These are phyloP conservation scores for Zaprionus lineosus DNA, from an alignment of 2,888 invertebrate genomes.

Conservation along the genomic window DNA sequence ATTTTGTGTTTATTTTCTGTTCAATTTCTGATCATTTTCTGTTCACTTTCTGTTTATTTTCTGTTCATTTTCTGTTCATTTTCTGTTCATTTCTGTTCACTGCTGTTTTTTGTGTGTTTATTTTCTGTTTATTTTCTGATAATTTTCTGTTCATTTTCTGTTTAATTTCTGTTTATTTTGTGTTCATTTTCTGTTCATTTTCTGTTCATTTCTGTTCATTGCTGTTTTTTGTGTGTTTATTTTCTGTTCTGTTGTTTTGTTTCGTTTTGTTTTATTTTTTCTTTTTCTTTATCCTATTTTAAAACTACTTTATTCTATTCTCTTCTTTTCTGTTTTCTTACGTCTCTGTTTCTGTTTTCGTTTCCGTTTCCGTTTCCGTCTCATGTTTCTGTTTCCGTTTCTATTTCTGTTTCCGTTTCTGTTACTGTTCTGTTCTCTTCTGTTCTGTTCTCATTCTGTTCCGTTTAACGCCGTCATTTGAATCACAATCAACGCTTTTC, in stretches of 20 bases:
- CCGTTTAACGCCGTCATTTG: conserved; percentile 53
- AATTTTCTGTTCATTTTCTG: no score
- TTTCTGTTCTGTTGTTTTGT: conserved; percentile 8
- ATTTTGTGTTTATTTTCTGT: no score
- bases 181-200: no score
- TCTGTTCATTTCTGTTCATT: conserved; percentile 19
- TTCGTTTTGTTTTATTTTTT: no score
- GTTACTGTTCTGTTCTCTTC: conserved; percentile 33
- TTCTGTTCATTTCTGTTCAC: no score
- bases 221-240: conserved; percentile 20
- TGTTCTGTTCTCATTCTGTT: conserved; percentile 43
- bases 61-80: no score
- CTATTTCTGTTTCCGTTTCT: conserved; percentile 22
- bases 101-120: no score
- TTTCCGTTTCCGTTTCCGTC: neutral
- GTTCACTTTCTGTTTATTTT: no score
- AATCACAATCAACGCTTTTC: conserved; percentile 78
- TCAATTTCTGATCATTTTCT: no score
- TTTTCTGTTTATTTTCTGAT: no score
- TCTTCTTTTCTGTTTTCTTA: conserved; percentile 12
- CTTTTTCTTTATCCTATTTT: neutral
- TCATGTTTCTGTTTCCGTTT: conserved; percentile 4
- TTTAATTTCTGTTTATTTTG: no score
- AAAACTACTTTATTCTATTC: neutral
- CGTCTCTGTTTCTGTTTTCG: conserved; percentile 1